Evolutionary conservation across 2,888 invertebrate species (phyloP), one percentile per base, ranked within the genome.

Genomic region (Cataglyphis cursor): DNA sequence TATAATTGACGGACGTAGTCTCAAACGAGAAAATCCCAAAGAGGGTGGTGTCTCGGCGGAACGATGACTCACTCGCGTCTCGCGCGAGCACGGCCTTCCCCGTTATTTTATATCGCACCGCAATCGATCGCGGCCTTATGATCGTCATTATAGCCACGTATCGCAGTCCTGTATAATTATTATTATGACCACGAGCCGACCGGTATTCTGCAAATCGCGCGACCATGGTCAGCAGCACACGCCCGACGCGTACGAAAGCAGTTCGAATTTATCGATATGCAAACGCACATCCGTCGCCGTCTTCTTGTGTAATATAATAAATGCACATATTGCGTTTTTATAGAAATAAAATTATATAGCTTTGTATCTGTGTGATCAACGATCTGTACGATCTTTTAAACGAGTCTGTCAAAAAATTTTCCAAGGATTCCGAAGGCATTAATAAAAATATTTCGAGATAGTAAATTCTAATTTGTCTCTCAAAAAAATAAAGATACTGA

Each of bases 101-200:
- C 89, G 86, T 89, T 89, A 87, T 86, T 89, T 89, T 81, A 41
- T 89, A 87, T 83, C 84, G 70, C 64, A 44, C 51, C 76, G 73
- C 66, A 66, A 66, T 54, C 35, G 76, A 57, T 38, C 54, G 62
- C 70, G 78, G 73, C 48, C 83, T 82, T 74, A 54, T 41, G 24
- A 72, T 70, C 72, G 59, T 44, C 59, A 70, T 70, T 78, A 57
- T 68, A 24, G 24, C 59, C 59, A 78, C 78, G 70, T 78, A 68
- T 70, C 44, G 18, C 44, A 61, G 59, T 12, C 70, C 12, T 41
- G 59, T 44, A 76, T 88, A 59, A 82, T 89, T 87, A 81, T 87
- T 85, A 89, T 89, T 87, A 86, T 81, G 72, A 82, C 75, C 89
- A 87, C 89, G 88, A 70, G 85, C 62, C 84, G 80, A 85, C 84